Evolutionary conservation across 2,888 invertebrate genomes (phyloP).

Genomic region (Aphodius sticticus): DNA sequence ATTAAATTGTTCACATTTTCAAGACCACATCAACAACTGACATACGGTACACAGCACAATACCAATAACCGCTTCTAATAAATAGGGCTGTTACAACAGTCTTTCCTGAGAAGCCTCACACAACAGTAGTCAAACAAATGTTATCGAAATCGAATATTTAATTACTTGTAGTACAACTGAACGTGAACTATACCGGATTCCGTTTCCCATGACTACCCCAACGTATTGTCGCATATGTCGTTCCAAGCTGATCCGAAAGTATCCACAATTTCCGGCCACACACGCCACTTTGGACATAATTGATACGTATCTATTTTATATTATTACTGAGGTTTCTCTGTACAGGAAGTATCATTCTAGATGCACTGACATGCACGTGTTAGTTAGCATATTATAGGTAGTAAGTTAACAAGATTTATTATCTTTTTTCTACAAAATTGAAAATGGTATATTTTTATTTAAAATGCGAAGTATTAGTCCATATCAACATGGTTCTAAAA

Average conservation of each 20-base stretch:
- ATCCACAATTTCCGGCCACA: slow-evolving; percentile 38
- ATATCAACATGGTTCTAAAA: too few relatives aligned
- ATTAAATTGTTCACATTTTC: too few relatives aligned
- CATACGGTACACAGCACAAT: not conserved
- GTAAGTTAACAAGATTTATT: not conserved
- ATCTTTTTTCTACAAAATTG: too few relatives aligned
- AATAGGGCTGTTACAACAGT: not conserved
- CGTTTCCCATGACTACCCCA: slow-evolving; percentile 17
- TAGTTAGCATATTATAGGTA: not conserved
- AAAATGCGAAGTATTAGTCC: too few relatives aligned
- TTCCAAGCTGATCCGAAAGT: slow-evolving; percentile 12
- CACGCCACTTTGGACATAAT: slow-evolving; percentile 42
- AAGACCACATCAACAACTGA: not conserved
- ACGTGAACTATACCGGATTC: slow-evolving; percentile 16
- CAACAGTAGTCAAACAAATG: not conserved
- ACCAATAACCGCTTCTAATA: not conserved
- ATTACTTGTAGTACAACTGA: slow-evolving; percentile 5
- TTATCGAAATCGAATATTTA: slow-evolving; percentile 16
- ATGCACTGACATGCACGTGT: slow-evolving; percentile 7
- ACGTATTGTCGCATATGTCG: slow-evolving; percentile 20
- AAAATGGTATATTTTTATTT: too few relatives aligned
- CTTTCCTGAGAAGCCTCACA: not conserved
- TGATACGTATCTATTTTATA: slow-evolving; percentile 49
- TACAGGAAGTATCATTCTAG: slow-evolving; percentile 48
- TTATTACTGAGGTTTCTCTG: slow-evolving; percentile 50